Evolutionary conservation across 2,113 vertebrate genomes (phyloP).

Genomic region (Taurulus bubalis): DNA sequence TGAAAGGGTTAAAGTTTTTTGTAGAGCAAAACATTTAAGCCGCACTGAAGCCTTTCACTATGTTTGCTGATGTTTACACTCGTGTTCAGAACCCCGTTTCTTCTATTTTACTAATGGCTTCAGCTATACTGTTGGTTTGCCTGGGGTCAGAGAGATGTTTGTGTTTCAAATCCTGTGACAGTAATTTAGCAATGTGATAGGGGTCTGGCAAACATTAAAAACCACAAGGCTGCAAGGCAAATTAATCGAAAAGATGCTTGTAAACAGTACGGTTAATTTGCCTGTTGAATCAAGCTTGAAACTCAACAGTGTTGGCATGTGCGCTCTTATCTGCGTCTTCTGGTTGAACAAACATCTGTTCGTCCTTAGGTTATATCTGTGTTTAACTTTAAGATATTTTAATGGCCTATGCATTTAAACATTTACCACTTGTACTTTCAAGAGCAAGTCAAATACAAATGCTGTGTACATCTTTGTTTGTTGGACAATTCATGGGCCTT

Average conservation of each 20-base stretch:
- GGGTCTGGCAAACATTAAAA: slow-evolving; percentile 34
- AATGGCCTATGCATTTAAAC: background rate
- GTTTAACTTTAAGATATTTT: background rate
- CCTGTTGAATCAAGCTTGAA: slow-evolving; percentile 19
- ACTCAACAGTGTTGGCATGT: slow-evolving; percentile 24
- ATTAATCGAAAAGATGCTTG: background rate
- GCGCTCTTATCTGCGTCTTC: background rate
- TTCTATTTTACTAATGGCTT: slow-evolving; percentile 18
- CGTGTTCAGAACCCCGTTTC: slow-evolving; percentile 16
- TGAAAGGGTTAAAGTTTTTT: background rate
- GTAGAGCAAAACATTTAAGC: slow-evolving; percentile 1
- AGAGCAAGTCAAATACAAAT: background rate
- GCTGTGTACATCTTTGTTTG: slow-evolving; percentile 1
- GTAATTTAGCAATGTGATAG: slow-evolving; percentile 13
- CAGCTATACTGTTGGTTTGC: slow-evolving; percentile 15
- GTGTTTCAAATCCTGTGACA: slow-evolving; percentile 34
- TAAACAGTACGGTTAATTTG: slow-evolving; percentile 5
- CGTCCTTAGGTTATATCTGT: background rate
- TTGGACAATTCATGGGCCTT: background rate
- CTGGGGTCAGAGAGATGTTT: slow-evolving; percentile 21
- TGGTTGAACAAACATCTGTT: slow-evolving; percentile 6
- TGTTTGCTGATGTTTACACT: slow-evolving; percentile 37
- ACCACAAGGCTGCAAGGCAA: slow-evolving; percentile 19
- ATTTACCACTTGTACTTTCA: background rate
- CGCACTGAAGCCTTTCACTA: background rate